Percentiles rank a stretch among this genome's conserved stretches.
These are phyloP conservation scores for Mantis religiosa DNA, from an alignment of 2,888 invertebrate genomes.

Conservation along the genomic window DNA sequence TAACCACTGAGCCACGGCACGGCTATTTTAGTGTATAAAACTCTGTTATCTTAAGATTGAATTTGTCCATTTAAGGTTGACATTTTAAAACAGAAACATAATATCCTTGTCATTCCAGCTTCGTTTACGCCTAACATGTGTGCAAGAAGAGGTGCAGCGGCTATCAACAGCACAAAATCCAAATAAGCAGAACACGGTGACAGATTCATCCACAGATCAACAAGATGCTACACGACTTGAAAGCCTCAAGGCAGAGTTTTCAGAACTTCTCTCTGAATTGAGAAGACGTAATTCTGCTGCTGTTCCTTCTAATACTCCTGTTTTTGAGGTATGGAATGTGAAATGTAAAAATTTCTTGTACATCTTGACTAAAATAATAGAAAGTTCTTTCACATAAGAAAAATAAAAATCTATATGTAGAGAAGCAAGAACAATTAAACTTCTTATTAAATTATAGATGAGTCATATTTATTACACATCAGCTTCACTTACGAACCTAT, in stretches of 20 bases:
- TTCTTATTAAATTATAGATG: too few species aligned
- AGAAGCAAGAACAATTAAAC: background rate
- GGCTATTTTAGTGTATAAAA: too few species aligned
- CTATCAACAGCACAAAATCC: slow-evolving; percentile 4
- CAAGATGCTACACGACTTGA: slow-evolving; percentile 31
- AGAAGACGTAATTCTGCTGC: slow-evolving; percentile 40
- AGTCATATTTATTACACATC: too few species aligned
- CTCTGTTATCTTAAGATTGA: too few species aligned
- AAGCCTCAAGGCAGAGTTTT: slow-evolving; percentile 43
- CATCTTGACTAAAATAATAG: too few species aligned
- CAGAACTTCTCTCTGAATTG: slow-evolving; percentile 43
- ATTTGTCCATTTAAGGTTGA: too few species aligned
- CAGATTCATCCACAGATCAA: background rate
- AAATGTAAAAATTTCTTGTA: background rate
- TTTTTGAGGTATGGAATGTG: slow-evolving; percentile 12
- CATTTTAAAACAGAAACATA: too few species aligned
- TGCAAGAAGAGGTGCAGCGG: slow-evolving; percentile 40
- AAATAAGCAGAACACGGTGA: background rate
- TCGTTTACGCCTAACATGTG: slow-evolving; percentile 39
- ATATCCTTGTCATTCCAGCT: slow-evolving; percentile 33
- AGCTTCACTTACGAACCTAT: too few species aligned
- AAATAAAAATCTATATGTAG: background rate
- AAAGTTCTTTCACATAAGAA: too few species aligned
- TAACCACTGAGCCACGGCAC: too few species aligned
- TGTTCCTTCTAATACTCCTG: slow-evolving; percentile 16